Conservation (phyloP, 2,888 invertebrate species). For the Platerodrilus igneus region DNA sequence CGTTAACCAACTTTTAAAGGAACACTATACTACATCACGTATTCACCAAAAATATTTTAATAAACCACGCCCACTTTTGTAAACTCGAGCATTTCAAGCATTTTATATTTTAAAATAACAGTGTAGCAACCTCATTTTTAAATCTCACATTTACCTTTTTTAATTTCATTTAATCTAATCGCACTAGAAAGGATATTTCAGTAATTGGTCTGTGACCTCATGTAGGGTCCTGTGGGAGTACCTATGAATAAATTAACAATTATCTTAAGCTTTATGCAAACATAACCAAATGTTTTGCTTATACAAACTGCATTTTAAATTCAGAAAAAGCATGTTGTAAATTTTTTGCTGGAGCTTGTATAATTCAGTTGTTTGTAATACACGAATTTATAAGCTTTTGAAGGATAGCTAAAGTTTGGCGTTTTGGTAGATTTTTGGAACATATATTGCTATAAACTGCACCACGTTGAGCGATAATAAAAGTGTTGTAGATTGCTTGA, state of each 20-base stretch:
- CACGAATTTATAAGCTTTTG: too few relatives aligned
- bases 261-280: slow-evolving; percentile 41
- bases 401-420: too few relatives aligned
- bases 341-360: too few relatives aligned
- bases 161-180: slow-evolving; percentile 41
- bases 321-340: too few relatives aligned
- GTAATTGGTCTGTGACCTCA: slow-evolving; percentile 40
- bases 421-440: too few relatives aligned
- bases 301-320: slow-evolving; percentile 19
- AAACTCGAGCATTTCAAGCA: too few relatives aligned
- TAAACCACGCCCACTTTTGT: too few relatives aligned
- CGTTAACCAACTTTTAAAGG: not conserved
- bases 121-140: slow-evolving; percentile 35
- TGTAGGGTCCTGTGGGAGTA: slow-evolving; percentile 36
- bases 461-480: too few relatives aligned
- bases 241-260: slow-evolving; percentile 43
- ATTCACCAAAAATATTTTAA: too few relatives aligned
- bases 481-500: too few relatives aligned
- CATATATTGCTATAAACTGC: too few relatives aligned
- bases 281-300: slow-evolving; percentile 26
- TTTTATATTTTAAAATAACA: slow-evolving; percentile 22
- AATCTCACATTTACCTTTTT: slow-evolving; percentile 41
- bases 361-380: too few relatives aligned
- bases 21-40: not conserved
- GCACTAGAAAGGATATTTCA: slow-evolving; percentile 36